Evolutionary conservation across 2,888 invertebrate species (phyloP).

Genomic region (Stratiomys singularior): DNA sequence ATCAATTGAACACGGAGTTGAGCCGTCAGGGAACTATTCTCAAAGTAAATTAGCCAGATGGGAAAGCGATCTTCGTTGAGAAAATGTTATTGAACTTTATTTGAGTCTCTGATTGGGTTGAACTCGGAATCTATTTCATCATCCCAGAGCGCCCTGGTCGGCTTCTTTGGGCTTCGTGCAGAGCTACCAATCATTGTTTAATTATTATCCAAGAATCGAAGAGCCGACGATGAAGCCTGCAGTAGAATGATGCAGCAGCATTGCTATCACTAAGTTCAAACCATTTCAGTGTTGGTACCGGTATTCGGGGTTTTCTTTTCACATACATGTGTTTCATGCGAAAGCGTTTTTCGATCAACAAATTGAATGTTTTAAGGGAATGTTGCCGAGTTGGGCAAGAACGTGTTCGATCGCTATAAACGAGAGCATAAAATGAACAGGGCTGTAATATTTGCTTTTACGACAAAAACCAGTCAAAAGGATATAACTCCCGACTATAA

Average conservation of each 20-base stretch:
- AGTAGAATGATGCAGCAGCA: constrained; percentile 12
- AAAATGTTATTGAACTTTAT: constrained; percentile 34
- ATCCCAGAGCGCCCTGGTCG: neutral
- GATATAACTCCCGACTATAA: no score
- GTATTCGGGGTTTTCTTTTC: neutral
- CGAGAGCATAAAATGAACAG: no score
- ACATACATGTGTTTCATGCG: no score
- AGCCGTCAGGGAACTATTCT: neutral
- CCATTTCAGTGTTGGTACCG: neutral
- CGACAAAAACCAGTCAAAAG: no score
- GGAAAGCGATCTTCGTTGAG: neutral
- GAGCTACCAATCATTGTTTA: constrained; percentile 45
- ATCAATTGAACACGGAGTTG: constrained; percentile 36
- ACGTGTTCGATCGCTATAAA: no score
- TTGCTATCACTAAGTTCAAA: neutral
- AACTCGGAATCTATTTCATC: neutral
- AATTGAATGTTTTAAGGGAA: no score
- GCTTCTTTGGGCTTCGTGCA: constrained; percentile 31
- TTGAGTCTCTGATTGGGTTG: neutral
- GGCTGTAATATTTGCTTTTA: no score
- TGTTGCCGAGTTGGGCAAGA: no score
- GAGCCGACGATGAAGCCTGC: neutral
- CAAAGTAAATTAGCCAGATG: neutral
- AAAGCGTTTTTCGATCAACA: no score
- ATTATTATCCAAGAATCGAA: constrained; percentile 23